phyloP scores from a whole-genome alignment of 2,888 invertebrate genomes.

The Amorpha juglandis region DNA sequence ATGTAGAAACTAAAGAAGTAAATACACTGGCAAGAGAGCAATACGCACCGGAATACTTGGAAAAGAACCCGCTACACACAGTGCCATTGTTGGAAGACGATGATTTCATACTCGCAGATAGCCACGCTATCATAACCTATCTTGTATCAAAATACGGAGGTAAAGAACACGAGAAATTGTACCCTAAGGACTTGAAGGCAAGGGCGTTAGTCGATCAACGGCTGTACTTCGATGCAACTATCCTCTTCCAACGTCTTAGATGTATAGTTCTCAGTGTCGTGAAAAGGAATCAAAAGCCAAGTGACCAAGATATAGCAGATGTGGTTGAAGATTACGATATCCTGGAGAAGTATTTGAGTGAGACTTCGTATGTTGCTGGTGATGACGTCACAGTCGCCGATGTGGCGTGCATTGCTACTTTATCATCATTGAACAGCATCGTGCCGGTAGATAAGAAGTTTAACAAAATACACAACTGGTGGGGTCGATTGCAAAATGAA shows the following conservation, averaged over 20 bases:
- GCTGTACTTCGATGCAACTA: slow-evolving; percentile 54
- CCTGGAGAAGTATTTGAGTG: slow-evolving; percentile 51
- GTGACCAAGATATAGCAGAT: slow-evolving; percentile 41
- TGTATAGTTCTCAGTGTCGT: slow-evolving; percentile 45
- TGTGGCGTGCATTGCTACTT: slow-evolving; percentile 53
- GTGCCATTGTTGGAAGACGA: slow-evolving; percentile 58
- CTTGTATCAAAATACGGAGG: slow-evolving; percentile 49
- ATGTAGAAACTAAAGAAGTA: slow-evolving; percentile 48
- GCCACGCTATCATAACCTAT: slow-evolving; percentile 58
- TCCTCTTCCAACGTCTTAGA: slow-evolving; percentile 52
- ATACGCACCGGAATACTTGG: slow-evolving; percentile 48
- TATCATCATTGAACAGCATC: slow-evolving; percentile 50
- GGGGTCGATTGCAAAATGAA: slow-evolving; percentile 43
- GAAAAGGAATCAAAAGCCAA: slow-evolving; percentile 34
- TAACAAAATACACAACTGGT: slow-evolving; percentile 47
- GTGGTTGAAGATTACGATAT: slow-evolving; percentile 53
- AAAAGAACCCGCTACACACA: slow-evolving; percentile 58
- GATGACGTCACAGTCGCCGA: slow-evolving; percentile 55
- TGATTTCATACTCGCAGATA: slow-evolving; percentile 50
- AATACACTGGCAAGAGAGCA: slow-evolving; percentile 49
- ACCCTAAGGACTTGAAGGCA: slow-evolving; percentile 47
- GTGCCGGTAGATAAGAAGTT: slow-evolving; percentile 45
- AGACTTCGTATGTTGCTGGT: slow-evolving; percentile 44
- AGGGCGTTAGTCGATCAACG: slow-evolving; percentile 52
- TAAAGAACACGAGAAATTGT: slow-evolving; percentile 41